A percentile compares a stretch with the other conserved stretches of the same genome.
phyloP scores from a whole-genome alignment of 2,888 invertebrate species.

The Mactromeris polynyma region DNA sequence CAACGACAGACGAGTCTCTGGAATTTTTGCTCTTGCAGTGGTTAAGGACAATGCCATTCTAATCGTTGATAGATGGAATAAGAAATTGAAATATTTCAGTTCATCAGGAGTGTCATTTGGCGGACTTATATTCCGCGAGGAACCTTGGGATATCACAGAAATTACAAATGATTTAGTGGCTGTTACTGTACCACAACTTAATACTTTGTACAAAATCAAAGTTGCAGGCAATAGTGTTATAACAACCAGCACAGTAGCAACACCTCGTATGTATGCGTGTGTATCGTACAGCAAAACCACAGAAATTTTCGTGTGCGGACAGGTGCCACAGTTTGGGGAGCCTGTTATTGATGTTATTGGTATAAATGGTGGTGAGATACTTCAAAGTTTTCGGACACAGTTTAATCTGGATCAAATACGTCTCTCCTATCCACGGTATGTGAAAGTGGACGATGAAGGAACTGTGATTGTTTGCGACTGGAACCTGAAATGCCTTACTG shows the following conservation, averaged over 20 bases:
- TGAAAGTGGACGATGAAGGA: conserved; percentile 66
- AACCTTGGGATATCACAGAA: conserved; percentile 68
- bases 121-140: conserved; percentile 63
- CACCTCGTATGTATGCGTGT: conserved; percentile 60
- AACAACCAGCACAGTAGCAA: conserved; percentile 53
- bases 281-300: conserved; percentile 48
- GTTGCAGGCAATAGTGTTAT: conserved; percentile 44
- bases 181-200: conserved; percentile 65
- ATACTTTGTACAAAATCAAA: conserved; percentile 60
- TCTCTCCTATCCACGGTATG: conserved; percentile 71
- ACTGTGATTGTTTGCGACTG: conserved; percentile 71
- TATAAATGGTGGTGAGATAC: conserved; percentile 56
- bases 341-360: conserved; percentile 70
- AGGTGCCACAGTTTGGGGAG: conserved; percentile 70
- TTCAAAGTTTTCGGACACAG: conserved; percentile 48
- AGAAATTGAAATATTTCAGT: conserved; percentile 66
- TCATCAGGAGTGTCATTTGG: conserved; percentile 57
- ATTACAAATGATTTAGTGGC: conserved; percentile 53
- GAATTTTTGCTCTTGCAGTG: conserved; percentile 58
- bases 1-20: conserved; percentile 55
- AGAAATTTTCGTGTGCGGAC: conserved; percentile 68
- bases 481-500: conserved; percentile 68
- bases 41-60: conserved; percentile 53
- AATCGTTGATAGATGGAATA: conserved; percentile 67
- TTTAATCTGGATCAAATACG: conserved; percentile 33